A percentile compares a stretch with the other conserved stretches of the same genome.
Evolutionary conservation across 2,797 vertebrate genomes (phyloP).

Genomic region (Cirrhinus mrigala): DNA sequence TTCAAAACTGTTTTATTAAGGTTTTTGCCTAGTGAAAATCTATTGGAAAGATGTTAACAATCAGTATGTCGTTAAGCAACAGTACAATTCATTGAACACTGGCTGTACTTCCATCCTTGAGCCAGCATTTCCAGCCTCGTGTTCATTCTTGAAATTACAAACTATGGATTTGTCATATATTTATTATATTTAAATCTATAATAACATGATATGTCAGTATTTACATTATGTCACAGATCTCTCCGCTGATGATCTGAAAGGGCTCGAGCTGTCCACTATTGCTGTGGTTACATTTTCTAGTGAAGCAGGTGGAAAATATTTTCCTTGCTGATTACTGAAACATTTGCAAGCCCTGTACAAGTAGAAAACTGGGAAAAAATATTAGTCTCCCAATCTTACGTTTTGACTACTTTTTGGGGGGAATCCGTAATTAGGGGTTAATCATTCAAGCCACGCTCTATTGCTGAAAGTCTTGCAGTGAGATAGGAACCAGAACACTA

Average conservation of each 20-base stretch:
- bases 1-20: neutral
- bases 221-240: neutral
- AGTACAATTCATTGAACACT: neutral
- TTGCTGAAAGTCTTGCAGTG: neutral
- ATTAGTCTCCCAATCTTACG: too few relatives aligned
- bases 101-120: neutral
- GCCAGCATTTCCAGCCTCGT: neutral
- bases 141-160: neutral
- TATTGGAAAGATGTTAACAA: neutral
- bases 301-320: neutral
- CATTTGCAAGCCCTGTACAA: neutral
- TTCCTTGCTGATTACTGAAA: neutral
- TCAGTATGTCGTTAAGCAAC: neutral
- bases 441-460: neutral
- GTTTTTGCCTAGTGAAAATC: neutral
- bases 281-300: neutral
- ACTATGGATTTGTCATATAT: neutral
- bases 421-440: neutral
- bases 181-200: neutral
- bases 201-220: neutral
- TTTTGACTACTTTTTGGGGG: neutral
- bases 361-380: neutral
- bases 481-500: neutral
- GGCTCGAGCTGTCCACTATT: neutral
- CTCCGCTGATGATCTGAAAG: neutral